Percentiles rank a stretch among this genome's conserved stretches.
Evolutionary conservation across 2,797 vertebrate species (phyloP).

Genomic region (Rhodeus uyekii): DNA sequence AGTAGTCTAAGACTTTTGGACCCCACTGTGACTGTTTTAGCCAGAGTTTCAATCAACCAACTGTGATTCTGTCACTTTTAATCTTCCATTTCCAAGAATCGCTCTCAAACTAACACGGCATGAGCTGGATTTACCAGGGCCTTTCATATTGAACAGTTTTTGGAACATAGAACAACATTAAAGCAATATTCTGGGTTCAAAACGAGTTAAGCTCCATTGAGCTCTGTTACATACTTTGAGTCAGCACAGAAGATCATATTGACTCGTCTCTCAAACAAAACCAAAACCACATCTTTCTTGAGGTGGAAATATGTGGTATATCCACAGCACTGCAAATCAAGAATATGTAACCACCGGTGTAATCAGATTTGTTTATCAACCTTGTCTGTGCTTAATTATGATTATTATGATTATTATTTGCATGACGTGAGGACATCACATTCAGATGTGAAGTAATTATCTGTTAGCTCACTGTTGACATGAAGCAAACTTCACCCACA

Average conservation of each 20-base stretch:
- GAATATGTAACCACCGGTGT: neutral
- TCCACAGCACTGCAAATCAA: neutral
- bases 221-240: neutral
- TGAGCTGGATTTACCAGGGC: conserved; percentile 11
- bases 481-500: too few species aligned
- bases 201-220: neutral
- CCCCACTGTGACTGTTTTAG: neutral
- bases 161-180: neutral
- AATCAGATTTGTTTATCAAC: neutral
- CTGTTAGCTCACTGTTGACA: too few species aligned
- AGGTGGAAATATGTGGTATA: neutral
- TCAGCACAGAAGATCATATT: neutral
- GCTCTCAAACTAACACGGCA: neutral
- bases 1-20: neutral
- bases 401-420: too few species aligned
- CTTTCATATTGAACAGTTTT: conserved; percentile 3
- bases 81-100: conserved; percentile 26
- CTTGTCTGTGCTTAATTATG: too few species aligned
- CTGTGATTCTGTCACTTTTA: conserved; percentile 17
- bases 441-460: neutral
- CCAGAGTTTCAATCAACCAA: conserved; percentile 7
- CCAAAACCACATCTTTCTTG: neutral
- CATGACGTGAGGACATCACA: too few species aligned
- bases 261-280: neutral
- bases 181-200: neutral